Conservation (phyloP, 1,140 invertebrate genomes). For the Drosophila funebris region DNA sequence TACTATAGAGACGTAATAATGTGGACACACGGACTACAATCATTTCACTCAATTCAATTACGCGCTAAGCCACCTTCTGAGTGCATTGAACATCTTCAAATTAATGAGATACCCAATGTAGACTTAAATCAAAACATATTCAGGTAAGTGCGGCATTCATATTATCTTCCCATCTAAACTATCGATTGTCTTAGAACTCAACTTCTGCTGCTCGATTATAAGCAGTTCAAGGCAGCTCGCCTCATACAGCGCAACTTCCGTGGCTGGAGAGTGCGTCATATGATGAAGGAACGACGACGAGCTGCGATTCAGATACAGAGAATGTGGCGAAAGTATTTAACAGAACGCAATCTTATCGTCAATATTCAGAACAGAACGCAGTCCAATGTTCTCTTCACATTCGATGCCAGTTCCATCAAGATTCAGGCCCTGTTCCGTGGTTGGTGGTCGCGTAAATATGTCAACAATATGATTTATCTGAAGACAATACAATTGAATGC, state of each 20-base stretch:
- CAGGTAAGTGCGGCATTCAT: background rate
- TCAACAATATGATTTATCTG: conserved; percentile 43
- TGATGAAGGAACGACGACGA: fast-evolving
- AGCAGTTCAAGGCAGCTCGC: conserved; percentile 66
- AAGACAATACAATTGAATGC: conserved; percentile 20
- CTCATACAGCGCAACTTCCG: conserved; percentile 43
- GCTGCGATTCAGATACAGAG: conserved; percentile 40
- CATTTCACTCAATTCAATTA: too few species aligned
- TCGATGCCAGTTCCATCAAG: background rate
- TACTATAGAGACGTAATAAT: too few species aligned
- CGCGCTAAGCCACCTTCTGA: too few species aligned
- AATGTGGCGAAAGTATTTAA: conserved; percentile 44
- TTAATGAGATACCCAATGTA: background rate
- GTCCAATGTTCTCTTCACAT: background rate
- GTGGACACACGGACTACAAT: too few species aligned
- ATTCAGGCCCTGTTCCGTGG: conserved; percentile 63
- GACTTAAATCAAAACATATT: background rate
- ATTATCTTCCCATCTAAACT: background rate
- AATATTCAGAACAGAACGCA: conserved; percentile 17
- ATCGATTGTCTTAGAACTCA: conserved; percentile 21
- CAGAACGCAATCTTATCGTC: background rate
- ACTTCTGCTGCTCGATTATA: conserved; percentile 51
- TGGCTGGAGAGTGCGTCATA: conserved; percentile 14
- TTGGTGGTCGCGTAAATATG: conserved; percentile 48
- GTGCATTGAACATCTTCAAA: too few species aligned